These are phyloP conservation scores for Sarcophaga subvicina DNA, from an alignment of 2,888 invertebrate species.

Conservation along the genomic window DNA sequence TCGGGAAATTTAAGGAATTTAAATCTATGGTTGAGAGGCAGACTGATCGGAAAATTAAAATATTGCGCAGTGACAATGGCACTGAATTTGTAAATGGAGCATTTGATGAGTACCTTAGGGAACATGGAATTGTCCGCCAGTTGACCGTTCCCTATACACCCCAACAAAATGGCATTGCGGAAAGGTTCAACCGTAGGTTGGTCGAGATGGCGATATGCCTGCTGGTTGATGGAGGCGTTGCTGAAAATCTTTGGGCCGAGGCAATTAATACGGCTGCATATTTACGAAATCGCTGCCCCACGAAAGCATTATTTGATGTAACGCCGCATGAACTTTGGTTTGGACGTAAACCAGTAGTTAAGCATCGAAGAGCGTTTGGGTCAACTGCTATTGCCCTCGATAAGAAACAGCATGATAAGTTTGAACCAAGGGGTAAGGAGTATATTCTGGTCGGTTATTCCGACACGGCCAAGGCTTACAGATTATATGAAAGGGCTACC, in stretches of 20 bases:
- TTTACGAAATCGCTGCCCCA: not conserved
- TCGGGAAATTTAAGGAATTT: no score
- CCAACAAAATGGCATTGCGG: conserved; percentile 7
- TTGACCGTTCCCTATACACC: not conserved
- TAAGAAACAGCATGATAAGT: conserved; percentile 32
- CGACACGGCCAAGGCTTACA: conserved; percentile 45
- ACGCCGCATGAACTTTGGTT: conserved; percentile 28
- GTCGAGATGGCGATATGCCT: conserved; percentile 12
- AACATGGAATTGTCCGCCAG: no score
- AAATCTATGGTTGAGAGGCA: no score
- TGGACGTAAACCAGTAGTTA: conserved; percentile 6
- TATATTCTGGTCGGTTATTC: conserved; percentile 32
- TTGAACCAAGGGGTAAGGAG: conserved; percentile 23
- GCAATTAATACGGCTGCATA: conserved; percentile 3
- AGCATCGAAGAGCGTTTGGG: conserved; percentile 26
- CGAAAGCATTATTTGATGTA: not conserved
- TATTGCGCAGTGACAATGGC: no score
- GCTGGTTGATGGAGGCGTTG: not conserved
- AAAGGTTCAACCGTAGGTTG: conserved; percentile 1
- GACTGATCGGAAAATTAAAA: no score
- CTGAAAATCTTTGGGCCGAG: conserved; percentile 1
- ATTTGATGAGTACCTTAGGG: no score
- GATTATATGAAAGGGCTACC: conserved; percentile 38
- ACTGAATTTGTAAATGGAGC: no score
- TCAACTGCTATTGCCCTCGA: conserved; percentile 19